Evolutionary conservation across 2,888 invertebrate species (phyloP), one percentile per base, ranked within the genome.

Genomic region (Bibio marci): DNA sequence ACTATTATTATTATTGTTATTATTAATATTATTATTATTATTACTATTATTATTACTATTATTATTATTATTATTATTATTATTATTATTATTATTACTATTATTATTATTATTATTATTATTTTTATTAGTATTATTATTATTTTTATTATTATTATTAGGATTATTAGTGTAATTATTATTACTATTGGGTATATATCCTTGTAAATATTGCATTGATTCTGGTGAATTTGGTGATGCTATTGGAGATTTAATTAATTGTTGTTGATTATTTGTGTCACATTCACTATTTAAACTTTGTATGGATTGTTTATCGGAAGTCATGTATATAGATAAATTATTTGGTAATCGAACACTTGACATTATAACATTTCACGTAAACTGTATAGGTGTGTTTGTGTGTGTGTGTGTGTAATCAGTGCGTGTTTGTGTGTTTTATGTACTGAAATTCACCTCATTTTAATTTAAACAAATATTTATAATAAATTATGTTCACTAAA

Each of bases 321-420:
- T 54, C 10, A 60, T 48, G 46, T 59, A 54, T 36, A 58, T 57
- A 39, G 56, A 54, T 41, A 58, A 49, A 43, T 18, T 53, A 53
- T 57, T 57, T 35, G 58, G 56, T 49, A 60, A 57, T 53, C 59
- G 60, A 43, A 51, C 60, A 55, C 58, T 59, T 44, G 60, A 58
- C 59, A 59, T 59, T 46, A 49, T 57, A 32, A 38, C 14, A 22
- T 22, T 22, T 22, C 22, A 22, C 22, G n/a, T n/a, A n/a, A n/a
- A n/a, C n/a, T n/a, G n/a, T n/a, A n/a, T n/a, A n/a, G n/a, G n/a
- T n/a, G n/a, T n/a, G n/a, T n/a, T n/a, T n/a, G n/a, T n/a, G n/a
- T n/a, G n/a, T n/a, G n/a, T n/a, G n/a, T n/a, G 12, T 30, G 12
- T 13, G 27, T 30, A 30, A 30, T 27, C 27, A 30, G 12, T 30